Base-by-base conservation (phyloP, 2,888 invertebrate genomes). In the Trachelus iudaicus region DNA sequence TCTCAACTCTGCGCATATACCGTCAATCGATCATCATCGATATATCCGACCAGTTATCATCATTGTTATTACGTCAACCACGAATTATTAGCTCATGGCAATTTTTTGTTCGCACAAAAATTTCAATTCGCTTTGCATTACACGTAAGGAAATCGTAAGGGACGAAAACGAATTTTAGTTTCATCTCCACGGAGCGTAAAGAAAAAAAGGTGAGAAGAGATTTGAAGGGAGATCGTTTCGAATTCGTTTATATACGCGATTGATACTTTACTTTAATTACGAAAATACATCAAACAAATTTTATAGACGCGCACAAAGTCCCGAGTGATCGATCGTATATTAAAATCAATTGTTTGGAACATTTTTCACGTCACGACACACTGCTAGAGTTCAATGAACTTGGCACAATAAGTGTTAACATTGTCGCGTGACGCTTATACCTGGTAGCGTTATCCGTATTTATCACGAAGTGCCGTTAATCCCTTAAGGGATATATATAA, bases 31-130 rank as follows among this genome's bases (percentile, higher is more conserved):
- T 56, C 40, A 56, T 56, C 56, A 56, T 56, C 23, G 6, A 56
- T 56, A 23, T 56, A 56, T 23, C 23, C 15, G 23, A 56, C 23
- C 23, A 56, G 23, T 23, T 56, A 2, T 56, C 56, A 23, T 56
- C 9, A 56, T 56, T 56, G 68, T 68, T 78, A 13, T 6, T 40
- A 68, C 73, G 34, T 69, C 73, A 12, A 56, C 76, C 35, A 73
- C 69, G 69, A 73, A 40, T 73, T 68, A 40, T 73, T 68, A 75
- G 35, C n/a, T 79, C 73, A 74, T 79, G 84, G 84, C 81, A 75
- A n/a, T 34, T 75, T 31, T 40, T 30, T 75, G 6, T 12, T n/a
- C 13, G 13, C 15, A 75, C 40, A 23, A 75, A 35, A 75, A 33
- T 15, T 35, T n/a, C n/a, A 11, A 31, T 34, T 74, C 56, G 40